Evolutionary conservation across 2,888 invertebrate species (phyloP).

Genomic region (Allolobophora icterica): DNA sequence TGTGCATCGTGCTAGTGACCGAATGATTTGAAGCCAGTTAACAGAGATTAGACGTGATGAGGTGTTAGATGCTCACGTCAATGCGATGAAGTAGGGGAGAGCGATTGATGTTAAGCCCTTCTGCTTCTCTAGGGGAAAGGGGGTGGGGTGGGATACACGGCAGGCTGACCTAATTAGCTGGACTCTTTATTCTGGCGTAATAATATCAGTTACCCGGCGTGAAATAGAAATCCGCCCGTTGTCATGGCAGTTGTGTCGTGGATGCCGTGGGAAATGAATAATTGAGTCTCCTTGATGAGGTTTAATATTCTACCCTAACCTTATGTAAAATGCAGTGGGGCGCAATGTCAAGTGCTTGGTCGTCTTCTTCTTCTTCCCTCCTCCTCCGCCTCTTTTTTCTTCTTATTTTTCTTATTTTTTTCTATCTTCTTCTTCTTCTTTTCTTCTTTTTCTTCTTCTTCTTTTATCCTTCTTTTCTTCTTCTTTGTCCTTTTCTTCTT

Average conservation of each 20-base stretch:
- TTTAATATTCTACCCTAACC: neutral
- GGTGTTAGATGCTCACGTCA: too few relatives aligned
- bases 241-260: neutral
- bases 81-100: neutral
- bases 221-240: neutral
- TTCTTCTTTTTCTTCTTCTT: neutral
- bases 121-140: neutral
- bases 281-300: neutral
- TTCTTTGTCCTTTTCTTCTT: too few relatives aligned
- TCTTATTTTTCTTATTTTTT: neutral
- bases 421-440: neutral
- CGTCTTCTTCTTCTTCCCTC: too few relatives aligned
- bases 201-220: neutral
- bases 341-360: neutral
- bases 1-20: neutral
- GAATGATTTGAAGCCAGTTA: neutral
- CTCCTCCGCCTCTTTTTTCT: neutral
- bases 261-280: slow-evolving; percentile 17
- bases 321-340: neutral
- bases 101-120: neutral
- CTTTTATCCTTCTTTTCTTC: too few relatives aligned
- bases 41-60: neutral
- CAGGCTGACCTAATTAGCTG: slow-evolving; percentile 1
- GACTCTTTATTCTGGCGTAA: neutral
- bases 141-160: neutral